These are phyloP conservation scores for Caenorhabditis briggsae DNA, from an alignment of 1,140 invertebrate genomes.

Conservation along the genomic window DNA sequence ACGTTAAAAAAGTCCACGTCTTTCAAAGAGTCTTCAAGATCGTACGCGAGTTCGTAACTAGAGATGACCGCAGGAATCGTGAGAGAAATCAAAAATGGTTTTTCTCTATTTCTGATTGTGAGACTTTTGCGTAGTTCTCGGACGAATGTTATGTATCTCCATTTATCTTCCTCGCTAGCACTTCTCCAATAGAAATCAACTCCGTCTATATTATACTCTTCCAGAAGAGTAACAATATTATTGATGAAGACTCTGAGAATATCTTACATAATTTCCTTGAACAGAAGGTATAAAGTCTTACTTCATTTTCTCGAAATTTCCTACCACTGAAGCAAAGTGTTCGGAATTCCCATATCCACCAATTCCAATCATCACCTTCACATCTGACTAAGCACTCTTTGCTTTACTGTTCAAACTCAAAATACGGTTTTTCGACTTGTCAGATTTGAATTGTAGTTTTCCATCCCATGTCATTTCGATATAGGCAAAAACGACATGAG, in stretches of 20 bases:
- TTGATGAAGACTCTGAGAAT: too few relatives aligned
- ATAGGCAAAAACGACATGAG: slow-evolving; percentile 10
- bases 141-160: too few relatives aligned
- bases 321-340: background rate
- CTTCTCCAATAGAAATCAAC: too few relatives aligned
- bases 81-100: background rate
- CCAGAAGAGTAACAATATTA: too few relatives aligned
- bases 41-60: background rate
- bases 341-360: background rate
- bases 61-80: background rate
- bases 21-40: background rate
- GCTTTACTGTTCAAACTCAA: background rate
- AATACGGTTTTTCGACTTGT: background rate
- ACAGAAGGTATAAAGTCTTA: too few relatives aligned
- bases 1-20: slow-evolving; percentile 16
- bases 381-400: background rate
- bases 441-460: background rate
- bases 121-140: too few relatives aligned
- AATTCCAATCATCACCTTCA: slow-evolving; percentile 11
- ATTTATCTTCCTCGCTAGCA: too few relatives aligned
- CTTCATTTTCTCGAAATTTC: background rate
- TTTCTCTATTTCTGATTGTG: background rate
- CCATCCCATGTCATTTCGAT: background rate
- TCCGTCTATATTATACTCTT: too few relatives aligned
- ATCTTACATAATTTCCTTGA: too few relatives aligned